These are phyloP conservation scores for Synanceia verrucosa DNA, from an alignment of 2,797 vertebrate genomes.

Conservation along the genomic window DNA sequence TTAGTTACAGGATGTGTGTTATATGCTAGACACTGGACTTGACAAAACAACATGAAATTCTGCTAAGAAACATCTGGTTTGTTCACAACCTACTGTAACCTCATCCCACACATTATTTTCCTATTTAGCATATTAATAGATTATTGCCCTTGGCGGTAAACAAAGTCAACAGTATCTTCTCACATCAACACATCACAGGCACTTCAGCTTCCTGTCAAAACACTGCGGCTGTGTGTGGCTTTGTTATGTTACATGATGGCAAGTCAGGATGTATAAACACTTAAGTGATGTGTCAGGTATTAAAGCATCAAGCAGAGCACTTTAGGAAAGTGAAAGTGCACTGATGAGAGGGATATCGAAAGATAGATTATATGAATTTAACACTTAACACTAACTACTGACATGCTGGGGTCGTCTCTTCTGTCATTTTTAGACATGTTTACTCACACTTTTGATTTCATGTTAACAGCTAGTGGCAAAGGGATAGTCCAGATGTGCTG, in stretches of 20 bases:
- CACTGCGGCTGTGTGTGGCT: neutral
- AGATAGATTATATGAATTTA: neutral
- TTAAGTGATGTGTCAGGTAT: neutral
- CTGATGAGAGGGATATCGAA: neutral
- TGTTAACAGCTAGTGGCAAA: neutral
- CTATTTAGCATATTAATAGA: neutral
- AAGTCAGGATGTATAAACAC: neutral
- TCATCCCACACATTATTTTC: neutral
- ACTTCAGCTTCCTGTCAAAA: slow-evolving; percentile 2
- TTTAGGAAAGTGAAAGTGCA: neutral
- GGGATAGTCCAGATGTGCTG: too few species aligned
- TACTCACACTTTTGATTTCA: neutral
- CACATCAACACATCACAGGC: slow-evolving; percentile 2
- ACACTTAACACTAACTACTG: neutral
- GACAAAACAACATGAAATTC: neutral
- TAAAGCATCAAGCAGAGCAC: neutral
- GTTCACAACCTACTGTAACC: neutral
- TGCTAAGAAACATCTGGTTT: neutral
- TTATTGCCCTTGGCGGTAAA: neutral
- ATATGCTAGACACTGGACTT: neutral
- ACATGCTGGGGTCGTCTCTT: neutral
- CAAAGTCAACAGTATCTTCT: slow-evolving; percentile 9
- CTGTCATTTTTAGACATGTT: neutral
- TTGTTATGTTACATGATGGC: too few species aligned
- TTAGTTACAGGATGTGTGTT: slow-evolving; percentile 28